Evolutionary conservation across 1,140 invertebrate species (phyloP), one percentile per base, ranked within the genome.

Genomic region (Ctenoplectra terminalis): DNA sequence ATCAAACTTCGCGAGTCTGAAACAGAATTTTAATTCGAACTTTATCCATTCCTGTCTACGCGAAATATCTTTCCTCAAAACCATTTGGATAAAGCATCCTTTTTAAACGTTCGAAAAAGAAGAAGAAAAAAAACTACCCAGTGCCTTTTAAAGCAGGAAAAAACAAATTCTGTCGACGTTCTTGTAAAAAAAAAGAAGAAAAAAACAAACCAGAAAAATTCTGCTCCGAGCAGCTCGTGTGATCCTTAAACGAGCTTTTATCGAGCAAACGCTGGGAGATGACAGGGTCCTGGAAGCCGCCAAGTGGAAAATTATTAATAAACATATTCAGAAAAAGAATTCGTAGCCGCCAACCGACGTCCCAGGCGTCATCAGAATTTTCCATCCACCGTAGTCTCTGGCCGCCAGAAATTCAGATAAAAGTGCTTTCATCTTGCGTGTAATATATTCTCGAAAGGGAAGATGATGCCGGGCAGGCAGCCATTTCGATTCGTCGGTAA

Each of bases 341-440:
- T 72, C 34, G 20, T 52, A 54, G 37, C 5, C 40, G 46, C 2
- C 64, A 48, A 64, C 78, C 70, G 54, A 63, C 50, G 60, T 81
- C 70, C 71, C 78, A 58, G 50, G 66, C 29, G 71, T 75, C 78
- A 66, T 81, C 43, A 75, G 71, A 73, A 75, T 74, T 81, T 66
- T 23, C 17, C 31, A 48, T 64, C 40, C 40, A 1, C 11, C 31
- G 50, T 29, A 17, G 66, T 81, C 60, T 58, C 40, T 1, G 26
- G n/a, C 11, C 37, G 7, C 29, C 58, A 66, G 60, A 75, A 81
- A 81, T 81, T 81, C 78, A 81, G 78, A 81, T 81, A 81, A 81
- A 75, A 75, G 78, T 81, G 60, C 71, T 66, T 66, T 75, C 61
- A 66, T 75, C 78, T 37, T 50, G 23, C 48, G 20, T 23, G 60